These are phyloP conservation scores for Rhabdomys dilectus DNA, from an alignment of 2,113 vertebrate species.

Conservation along the genomic window DNA sequence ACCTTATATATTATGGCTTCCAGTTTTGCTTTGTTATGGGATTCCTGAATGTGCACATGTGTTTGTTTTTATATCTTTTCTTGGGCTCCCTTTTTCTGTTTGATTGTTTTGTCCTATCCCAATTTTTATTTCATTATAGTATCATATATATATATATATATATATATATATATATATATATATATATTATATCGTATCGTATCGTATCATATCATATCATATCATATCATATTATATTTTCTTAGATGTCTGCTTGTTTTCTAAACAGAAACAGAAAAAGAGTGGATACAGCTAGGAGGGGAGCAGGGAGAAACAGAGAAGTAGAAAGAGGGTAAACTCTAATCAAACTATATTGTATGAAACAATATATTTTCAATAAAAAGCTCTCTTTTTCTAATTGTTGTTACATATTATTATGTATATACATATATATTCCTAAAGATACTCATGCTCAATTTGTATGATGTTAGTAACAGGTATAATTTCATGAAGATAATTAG, in stretches of 20 bases:
- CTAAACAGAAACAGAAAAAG: neutral
- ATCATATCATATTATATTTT: neutral
- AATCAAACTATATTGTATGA: neutral
- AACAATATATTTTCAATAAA: neutral
- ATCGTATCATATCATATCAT: neutral
- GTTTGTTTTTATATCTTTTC: neutral
- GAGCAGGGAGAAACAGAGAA: neutral
- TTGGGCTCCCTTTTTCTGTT: neutral
- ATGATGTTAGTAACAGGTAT: no score
- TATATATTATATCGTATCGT: neutral
- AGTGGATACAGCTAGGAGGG: neutral
- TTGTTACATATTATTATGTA: no score
- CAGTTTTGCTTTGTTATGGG: neutral
- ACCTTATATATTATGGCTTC: neutral
- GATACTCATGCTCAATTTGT: no score
- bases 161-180: no score
- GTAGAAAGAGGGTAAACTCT: neutral
- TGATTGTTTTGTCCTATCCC: neutral
- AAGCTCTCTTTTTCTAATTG: neutral
- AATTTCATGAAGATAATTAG: no score
- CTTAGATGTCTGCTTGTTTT: neutral
- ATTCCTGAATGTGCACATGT: neutral
- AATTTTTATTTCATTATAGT: neutral
- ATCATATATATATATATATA: no score
- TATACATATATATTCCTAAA: no score